These are phyloP conservation scores for Bedellia somnulentella DNA, from an alignment of 2,888 invertebrate genomes.

Conservation along the genomic window DNA sequence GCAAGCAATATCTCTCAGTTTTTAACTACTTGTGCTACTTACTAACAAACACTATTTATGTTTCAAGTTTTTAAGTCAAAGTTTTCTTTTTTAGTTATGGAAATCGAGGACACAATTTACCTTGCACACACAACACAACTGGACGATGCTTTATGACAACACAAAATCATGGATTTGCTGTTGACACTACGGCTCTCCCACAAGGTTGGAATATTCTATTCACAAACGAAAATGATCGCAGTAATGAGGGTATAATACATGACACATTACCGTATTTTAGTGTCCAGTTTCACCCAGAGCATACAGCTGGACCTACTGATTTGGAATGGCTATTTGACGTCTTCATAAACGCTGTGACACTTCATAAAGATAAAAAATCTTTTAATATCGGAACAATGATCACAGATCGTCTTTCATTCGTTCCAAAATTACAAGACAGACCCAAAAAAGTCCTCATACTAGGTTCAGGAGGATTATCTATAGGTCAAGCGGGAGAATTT, in stretches of 20 bases:
- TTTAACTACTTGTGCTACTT: no score
- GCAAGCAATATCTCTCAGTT: no score
- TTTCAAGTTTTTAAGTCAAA: no score
- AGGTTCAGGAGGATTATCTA: conserved; percentile 94
- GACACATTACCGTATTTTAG: conserved; percentile 84
- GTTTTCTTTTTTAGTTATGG: conserved; percentile 73
- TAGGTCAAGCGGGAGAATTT: conserved; percentile 99
- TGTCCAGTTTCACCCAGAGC: conserved; percentile 99
- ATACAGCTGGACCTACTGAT: conserved; percentile 94
- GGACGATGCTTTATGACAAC: conserved; percentile 96
- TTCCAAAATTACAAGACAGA: conserved; percentile 33
- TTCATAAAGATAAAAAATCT: conserved; percentile 31
- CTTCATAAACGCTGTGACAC: conserved; percentile 74
- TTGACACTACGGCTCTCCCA: conserved; percentile 74
- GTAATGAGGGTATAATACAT: conserved; percentile 97
- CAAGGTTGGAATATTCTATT: conserved; percentile 85
- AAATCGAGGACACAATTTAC: conserved; percentile 98
- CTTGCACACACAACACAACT: conserved; percentile 86
- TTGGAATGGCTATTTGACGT: conserved; percentile 94
- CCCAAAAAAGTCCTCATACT: conserved; percentile 81
- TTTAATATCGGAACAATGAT: conserved; percentile 52
- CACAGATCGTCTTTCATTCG: conserved; percentile 47
- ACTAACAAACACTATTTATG: no score
- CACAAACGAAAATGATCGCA: conserved; percentile 92
- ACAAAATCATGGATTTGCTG: conserved; percentile 97